Evolutionary conservation across 2,888 invertebrate species (phyloP).

Genomic region (Odontocerum albicorne): DNA sequence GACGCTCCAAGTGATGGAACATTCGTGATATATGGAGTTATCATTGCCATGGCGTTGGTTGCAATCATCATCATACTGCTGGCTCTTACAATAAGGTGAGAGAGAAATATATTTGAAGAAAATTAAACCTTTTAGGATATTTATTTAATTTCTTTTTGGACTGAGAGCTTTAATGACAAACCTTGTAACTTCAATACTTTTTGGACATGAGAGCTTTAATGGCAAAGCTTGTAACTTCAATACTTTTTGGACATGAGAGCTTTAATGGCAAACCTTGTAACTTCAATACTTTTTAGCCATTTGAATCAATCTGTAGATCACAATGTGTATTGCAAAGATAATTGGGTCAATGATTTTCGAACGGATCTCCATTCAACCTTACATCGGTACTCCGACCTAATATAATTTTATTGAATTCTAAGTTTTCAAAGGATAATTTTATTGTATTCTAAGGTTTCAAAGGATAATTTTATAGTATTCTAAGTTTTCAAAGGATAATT

Average conservation of each 20-base stretch:
- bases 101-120: constrained; percentile 22
- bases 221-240: not conserved
- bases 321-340: too few species aligned
- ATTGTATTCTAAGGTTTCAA: too few species aligned
- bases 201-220: not conserved
- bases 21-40: constrained; percentile 82
- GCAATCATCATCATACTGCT: constrained; percentile 78
- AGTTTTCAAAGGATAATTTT: too few species aligned
- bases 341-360: too few species aligned
- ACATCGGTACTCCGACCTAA: too few species aligned
- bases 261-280: too few species aligned
- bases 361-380: too few species aligned
- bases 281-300: too few species aligned
- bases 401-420: too few species aligned
- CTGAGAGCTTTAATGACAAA: not conserved
- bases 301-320: too few species aligned
- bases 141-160: not conserved
- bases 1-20: constrained; percentile 81
- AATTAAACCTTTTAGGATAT: not conserved
- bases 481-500: too few species aligned
- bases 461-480: too few species aligned
- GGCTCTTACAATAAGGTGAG: constrained; percentile 80
- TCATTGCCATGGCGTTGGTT: constrained; percentile 81
- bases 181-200: not conserved
- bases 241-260: not conserved